Conservation (phyloP, 1,140 invertebrate genomes). For the Aphis craccivora region DNA sequence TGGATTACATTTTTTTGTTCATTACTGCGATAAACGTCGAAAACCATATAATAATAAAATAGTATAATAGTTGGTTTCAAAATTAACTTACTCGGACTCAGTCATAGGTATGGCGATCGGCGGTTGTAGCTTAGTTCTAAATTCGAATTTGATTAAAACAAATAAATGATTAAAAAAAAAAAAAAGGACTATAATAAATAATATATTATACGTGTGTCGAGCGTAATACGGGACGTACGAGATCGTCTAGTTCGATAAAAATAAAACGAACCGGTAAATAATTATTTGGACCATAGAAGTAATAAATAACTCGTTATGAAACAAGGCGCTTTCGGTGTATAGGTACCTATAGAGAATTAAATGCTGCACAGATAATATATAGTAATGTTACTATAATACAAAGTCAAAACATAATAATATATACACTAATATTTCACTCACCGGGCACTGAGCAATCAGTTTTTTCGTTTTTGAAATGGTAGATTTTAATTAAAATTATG, state of each 20-base stretch:
- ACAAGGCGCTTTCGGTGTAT: background rate
- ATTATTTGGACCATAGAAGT: background rate
- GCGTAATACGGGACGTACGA: background rate
- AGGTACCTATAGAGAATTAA: background rate
- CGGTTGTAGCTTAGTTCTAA: background rate
- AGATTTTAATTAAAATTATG: background rate
- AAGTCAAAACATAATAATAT: background rate
- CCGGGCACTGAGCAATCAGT: background rate
- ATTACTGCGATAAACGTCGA: background rate
- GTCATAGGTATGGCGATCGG: background rate
- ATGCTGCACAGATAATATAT: background rate
- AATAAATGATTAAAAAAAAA: background rate
- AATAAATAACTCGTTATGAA: slow-evolving; percentile 26
- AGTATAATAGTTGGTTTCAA: background rate
- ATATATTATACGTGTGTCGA: background rate
- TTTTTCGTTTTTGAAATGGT: background rate
- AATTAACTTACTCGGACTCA: background rate
- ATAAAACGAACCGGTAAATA: slow-evolving; percentile 1
- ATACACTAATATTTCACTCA: background rate
- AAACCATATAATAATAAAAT: background rate
- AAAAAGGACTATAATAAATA: background rate
- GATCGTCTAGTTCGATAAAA: background rate
- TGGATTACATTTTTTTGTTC: slow-evolving; percentile 12
- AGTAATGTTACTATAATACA: background rate
- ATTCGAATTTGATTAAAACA: background rate